phyloP scores from a whole-genome alignment of 2,888 invertebrate species.

The Microplitis deprimator region DNA sequence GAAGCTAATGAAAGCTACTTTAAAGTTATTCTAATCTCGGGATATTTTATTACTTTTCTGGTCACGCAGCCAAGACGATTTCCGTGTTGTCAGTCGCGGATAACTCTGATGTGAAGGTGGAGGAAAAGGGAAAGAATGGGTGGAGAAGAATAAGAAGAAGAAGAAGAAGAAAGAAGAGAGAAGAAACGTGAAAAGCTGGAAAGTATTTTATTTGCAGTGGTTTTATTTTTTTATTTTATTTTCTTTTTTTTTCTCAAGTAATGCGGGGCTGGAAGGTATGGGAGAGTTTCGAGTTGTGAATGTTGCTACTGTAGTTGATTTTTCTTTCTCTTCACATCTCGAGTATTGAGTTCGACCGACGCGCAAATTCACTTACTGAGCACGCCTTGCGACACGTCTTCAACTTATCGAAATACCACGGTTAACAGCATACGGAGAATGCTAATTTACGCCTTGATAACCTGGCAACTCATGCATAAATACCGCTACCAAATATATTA shows the following conservation, averaged over 20 bases:
- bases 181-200: background rate
- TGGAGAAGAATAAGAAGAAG: background rate
- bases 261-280: background rate
- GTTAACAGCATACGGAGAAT: conserved; percentile 51
- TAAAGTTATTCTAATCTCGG: conserved; percentile 16
- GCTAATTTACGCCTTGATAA: conserved; percentile 48
- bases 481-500: conserved; percentile 21
- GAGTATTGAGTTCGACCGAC: conserved; percentile 19
- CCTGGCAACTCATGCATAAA: conserved; percentile 9
- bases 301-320: conserved; percentile 33
- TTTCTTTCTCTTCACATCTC: conserved; percentile 9
- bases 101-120: conserved; percentile 3
- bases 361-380: conserved; percentile 58
- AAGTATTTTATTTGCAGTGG: background rate
- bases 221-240: background rate
- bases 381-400: conserved; percentile 62
- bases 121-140: conserved; percentile 7
- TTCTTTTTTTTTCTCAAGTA: conserved; percentile 20
- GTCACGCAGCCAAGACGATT: conserved; percentile 33
- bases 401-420: conserved; percentile 60
- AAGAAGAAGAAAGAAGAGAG: background rate
- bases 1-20: background rate
- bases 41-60: conserved; percentile 22
- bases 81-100: conserved; percentile 35
- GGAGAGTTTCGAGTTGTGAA: background rate